Evolutionary conservation across 1,140 invertebrate genomes (phyloP), one percentile per base, ranked within the genome.

Genomic region (Aporrectodea caliginosa): DNA sequence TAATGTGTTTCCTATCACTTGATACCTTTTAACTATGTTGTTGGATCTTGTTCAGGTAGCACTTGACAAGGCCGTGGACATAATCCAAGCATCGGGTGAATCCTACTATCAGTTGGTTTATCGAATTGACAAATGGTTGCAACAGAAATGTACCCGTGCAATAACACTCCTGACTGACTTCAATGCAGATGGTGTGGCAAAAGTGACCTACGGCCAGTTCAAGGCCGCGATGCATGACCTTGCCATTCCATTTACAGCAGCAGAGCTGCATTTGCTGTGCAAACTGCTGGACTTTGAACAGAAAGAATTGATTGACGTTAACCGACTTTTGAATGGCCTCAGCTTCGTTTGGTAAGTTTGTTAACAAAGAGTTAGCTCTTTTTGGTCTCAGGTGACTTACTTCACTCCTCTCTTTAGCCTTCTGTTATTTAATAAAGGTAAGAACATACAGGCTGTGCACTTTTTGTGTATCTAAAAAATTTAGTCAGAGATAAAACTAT

Each of bases 201-300:
- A 83, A 16, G 43, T 87, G 0, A 83, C 83, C 32, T 86, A 84
- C 78, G 84, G 85, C 72, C 83, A 86, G 69, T 87, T 87, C 74
- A 87, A 86, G 76, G 83, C 85, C 81, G 86, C 85, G 16, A 82
- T 87, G 85, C 82, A 84, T 81, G 85, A 87, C 73, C 68, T 86
- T 31, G 81, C 83, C 69, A 81, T 83, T 69, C 84, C 85, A 16
- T 83, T 84, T 69, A 86, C 81, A 30, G 81, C 78, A 72, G 73
- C 82, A 35, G 84, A 87, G 73, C 82, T 85, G 32, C 85, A 87
- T 79, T 81, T 87, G 35, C 68, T 87, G 73, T 82, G 84, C 68
- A 84, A 83, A 73, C 79, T 87, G 16, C 75, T 87, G 58, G 86
- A 87, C 69, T 73, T 74, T 30, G 85, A 86, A 34, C 82, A 85